A percentile compares a stretch with the other conserved stretches of the same genome.
phyloP scores from a whole-genome alignment of 2,113 vertebrate species.

The Platysteira castanea region DNA sequence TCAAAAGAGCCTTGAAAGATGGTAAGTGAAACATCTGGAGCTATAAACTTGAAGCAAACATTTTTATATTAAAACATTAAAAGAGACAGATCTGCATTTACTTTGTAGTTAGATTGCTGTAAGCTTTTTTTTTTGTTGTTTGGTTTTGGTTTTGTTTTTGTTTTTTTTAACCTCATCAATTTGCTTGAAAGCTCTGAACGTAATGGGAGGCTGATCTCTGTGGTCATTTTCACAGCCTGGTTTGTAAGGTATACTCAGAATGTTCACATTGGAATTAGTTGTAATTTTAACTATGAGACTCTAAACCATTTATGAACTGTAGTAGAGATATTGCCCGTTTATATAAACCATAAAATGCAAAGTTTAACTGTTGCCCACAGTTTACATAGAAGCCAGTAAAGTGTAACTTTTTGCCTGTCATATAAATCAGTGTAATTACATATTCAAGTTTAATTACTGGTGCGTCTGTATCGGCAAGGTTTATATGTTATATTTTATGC shows the following conservation, averaged over 20 bases:
- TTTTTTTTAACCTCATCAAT: neutral
- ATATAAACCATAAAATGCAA: slow-evolving; percentile 80
- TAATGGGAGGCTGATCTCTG: neutral
- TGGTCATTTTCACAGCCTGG: slow-evolving; percentile 50
- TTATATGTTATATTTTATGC: slow-evolving; percentile 98
- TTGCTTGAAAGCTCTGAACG: neutral
- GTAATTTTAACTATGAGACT: slow-evolving; percentile 70
- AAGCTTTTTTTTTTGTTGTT: neutral
- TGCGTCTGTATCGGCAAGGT: slow-evolving; percentile 87
- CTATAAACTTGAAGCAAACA: neutral
- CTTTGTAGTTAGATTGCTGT: neutral
- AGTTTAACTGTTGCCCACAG: slow-evolving; percentile 81
- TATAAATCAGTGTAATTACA: slow-evolving; percentile 91
- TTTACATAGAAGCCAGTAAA: slow-evolving; percentile 84
- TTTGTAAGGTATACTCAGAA: slow-evolving; percentile 30
- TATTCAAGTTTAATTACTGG: slow-evolving; percentile 94
- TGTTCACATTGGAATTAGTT: slow-evolving; percentile 57
- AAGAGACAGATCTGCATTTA: neutral
- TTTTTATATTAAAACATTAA: neutral
- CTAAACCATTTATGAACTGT: slow-evolving; percentile 79
- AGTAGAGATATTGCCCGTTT: slow-evolving; percentile 74
- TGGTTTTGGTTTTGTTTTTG: neutral
- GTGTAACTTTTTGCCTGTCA: slow-evolving; percentile 84
- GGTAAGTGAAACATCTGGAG: slow-evolving; percentile 10
- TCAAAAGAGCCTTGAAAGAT: slow-evolving; percentile 21